Conservation (phyloP, 2,888 invertebrate genomes). For the Ophonus ardosiacus region DNA sequence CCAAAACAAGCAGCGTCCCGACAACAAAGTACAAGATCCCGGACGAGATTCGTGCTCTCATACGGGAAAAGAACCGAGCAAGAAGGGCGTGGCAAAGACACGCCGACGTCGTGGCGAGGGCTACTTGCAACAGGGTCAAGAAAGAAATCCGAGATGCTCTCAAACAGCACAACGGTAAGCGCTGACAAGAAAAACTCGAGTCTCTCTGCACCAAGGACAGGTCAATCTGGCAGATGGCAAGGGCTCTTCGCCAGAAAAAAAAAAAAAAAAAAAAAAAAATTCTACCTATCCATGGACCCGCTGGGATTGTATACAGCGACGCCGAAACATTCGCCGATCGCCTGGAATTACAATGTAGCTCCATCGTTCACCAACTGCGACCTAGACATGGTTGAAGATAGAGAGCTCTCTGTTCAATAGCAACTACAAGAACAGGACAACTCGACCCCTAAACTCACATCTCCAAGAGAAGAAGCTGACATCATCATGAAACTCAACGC, state of each 20-base stretch:
- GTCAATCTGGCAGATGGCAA: background rate
- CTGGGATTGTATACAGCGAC: background rate
- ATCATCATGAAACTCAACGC: no score
- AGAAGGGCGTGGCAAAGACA: no score
- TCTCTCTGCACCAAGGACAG: background rate
- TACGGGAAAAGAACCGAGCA: no score
- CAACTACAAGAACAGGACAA: no score
- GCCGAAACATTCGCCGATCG: slow-evolving; percentile 31
- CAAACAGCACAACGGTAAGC: background rate
- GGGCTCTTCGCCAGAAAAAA: background rate
- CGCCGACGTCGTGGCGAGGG: no score
- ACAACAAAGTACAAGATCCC: no score
- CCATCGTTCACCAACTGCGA: background rate
- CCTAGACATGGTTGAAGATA: background rate
- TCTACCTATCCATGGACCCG: background rate
- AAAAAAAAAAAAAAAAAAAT: background rate
- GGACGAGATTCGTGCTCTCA: no score
- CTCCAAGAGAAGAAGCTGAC: no score
- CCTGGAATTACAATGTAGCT: background rate
- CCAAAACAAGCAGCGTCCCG: background rate
- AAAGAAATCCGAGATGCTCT: background rate
- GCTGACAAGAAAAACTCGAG: background rate
- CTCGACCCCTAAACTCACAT: no score
- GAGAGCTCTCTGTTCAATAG: no score
- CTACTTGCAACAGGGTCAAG: no score